Conservation (phyloP, 2,888 invertebrate genomes). For the Nomada lathburiana region DNA sequence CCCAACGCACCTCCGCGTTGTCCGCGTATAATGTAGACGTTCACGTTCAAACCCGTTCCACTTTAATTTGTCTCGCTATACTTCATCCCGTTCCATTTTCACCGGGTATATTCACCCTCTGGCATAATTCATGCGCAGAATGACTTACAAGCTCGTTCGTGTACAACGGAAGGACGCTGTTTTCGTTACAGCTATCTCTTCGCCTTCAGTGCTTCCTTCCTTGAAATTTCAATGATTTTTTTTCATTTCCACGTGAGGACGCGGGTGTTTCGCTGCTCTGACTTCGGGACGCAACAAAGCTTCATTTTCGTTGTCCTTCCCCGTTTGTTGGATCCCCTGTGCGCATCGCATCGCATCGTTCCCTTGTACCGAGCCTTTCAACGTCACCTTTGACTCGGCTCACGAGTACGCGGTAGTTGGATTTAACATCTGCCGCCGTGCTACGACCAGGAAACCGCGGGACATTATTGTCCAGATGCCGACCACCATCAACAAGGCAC, state of each 20-base stretch:
- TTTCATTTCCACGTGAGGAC: too few relatives aligned
- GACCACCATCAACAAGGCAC: constrained; percentile 47
- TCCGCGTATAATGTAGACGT: constrained; percentile 39
- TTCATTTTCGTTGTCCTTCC: constrained; percentile 7
- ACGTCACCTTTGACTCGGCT: constrained; percentile 51
- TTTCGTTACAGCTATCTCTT: neutral
- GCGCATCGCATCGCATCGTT: constrained; percentile 25
- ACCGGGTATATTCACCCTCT: neutral
- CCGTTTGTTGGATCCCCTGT: neutral
- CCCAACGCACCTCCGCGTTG: constrained; percentile 16
- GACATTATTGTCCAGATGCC: constrained; percentile 61
- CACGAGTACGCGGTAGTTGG: constrained; percentile 38
- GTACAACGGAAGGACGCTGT: neutral
- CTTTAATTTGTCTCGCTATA: constrained; percentile 18
- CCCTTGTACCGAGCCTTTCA: constrained; percentile 2
- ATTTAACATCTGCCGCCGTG: constrained; percentile 62
- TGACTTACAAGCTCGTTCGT: constrained; percentile 1
- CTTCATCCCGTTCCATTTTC: neutral
- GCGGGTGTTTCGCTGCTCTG: neutral
- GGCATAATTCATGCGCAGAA: constrained; percentile 5
- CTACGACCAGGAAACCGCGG: constrained; percentile 61
- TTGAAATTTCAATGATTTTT: constrained; percentile 5
- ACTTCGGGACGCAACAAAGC: neutral
- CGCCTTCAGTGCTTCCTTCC: neutral
- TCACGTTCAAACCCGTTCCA: constrained; percentile 37